These are phyloP conservation scores for Hirtodrosophila trivittata DNA, from an alignment of 2,888 invertebrate genomes.

Conservation along the genomic window DNA sequence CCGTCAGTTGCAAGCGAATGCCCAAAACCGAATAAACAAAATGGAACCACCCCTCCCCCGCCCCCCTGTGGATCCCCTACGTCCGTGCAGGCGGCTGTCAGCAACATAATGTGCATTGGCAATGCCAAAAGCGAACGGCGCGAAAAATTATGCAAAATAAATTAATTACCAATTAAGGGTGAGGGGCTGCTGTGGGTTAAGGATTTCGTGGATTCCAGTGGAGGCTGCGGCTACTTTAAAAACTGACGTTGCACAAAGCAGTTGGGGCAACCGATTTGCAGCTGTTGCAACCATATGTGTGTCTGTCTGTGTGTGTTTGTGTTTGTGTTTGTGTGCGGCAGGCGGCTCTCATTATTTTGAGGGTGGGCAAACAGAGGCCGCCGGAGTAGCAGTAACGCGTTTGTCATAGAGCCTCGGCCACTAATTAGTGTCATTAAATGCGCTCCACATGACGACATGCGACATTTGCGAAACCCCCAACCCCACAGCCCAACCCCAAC, in stretches of 20 bases:
- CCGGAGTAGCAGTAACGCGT: slow-evolving; percentile 68
- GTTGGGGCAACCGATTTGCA: slow-evolving; percentile 46
- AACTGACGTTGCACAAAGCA: slow-evolving; percentile 6
- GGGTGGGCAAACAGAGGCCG: slow-evolving; percentile 12
- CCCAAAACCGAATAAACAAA: slow-evolving; percentile 68
- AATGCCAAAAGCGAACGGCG: slow-evolving; percentile 33
- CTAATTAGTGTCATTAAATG: slow-evolving; percentile 84
- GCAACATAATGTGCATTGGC: slow-evolving; percentile 65
- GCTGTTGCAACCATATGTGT: slow-evolving; percentile 66
- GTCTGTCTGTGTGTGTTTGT: slow-evolving; percentile 30
- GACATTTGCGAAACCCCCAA: slow-evolving; percentile 53
- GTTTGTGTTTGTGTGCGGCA: neutral
- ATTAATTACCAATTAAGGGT: slow-evolving; percentile 83
- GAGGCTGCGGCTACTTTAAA: slow-evolving; percentile 34
- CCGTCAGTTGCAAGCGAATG: slow-evolving; percentile 40
- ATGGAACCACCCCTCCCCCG: slow-evolving; percentile 5
- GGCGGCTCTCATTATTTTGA: slow-evolving; percentile 1
- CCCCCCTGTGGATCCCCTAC: neutral
- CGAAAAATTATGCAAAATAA: slow-evolving; percentile 82
- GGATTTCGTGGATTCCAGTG: neutral
- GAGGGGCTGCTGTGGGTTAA: slow-evolving; percentile 14
- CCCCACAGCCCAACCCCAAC: neutral
- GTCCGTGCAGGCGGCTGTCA: slow-evolving; percentile 50
- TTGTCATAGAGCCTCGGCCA: slow-evolving; percentile 83
- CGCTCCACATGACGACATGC: slow-evolving; percentile 76